Percentiles rank a stretch among this genome's conserved stretches.
Conservation (phyloP, 2,113 vertebrate species). For the Rhinoptilus africanus region DNA sequence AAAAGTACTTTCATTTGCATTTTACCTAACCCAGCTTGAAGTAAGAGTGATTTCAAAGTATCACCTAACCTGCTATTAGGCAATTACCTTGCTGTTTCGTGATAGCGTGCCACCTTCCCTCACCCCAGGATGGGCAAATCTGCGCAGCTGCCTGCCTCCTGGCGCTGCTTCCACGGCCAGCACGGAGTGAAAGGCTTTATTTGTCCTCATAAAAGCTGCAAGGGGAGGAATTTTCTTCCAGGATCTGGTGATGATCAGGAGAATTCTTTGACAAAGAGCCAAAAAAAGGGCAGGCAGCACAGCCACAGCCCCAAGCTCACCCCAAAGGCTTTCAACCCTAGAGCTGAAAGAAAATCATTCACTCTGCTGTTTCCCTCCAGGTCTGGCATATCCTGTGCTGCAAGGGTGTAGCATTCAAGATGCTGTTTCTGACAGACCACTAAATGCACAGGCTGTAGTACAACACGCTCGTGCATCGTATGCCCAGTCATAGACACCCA, state of each 20-base stretch:
- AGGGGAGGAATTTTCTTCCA: not conserved
- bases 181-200: not conserved
- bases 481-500: not conserved
- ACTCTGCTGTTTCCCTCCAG: not conserved
- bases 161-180: fast-evolving
- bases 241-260: not conserved
- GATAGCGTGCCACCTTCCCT: not conserved
- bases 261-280: not conserved
- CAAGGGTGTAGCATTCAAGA: not conserved
- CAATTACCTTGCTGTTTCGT: not conserved
- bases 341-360: not conserved
- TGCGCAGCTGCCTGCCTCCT: not conserved
- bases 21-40: not conserved
- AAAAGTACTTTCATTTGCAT: not conserved
- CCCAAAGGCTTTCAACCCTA: not conserved
- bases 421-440: not conserved
- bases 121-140: not conserved
- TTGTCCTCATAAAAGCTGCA: not conserved
- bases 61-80: not conserved
- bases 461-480: fast-evolving
- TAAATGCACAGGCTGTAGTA: not conserved
- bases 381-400: not conserved
- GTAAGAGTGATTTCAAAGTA: not conserved
- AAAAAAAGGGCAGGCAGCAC: not conserved
- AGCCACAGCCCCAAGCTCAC: not conserved